Base-by-base conservation (phyloP, 2,888 invertebrate species). In the Synergus japonicus region DNA sequence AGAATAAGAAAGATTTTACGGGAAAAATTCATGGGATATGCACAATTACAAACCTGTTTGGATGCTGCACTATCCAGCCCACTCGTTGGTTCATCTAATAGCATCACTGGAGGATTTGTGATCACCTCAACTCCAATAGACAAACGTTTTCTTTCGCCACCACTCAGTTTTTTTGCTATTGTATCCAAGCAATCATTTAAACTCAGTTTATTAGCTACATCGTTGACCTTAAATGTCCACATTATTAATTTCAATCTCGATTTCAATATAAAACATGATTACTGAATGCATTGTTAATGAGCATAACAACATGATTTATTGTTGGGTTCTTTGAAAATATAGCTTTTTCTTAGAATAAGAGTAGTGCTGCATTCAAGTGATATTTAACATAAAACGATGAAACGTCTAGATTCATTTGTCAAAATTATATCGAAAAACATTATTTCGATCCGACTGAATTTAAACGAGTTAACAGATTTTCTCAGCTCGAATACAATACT, bases 11-110 rank as follows among this genome's bases (percentile, higher is more conserved):
- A 37, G 5, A 37, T 37, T 37, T 37, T 37, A 37, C 0, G 37
- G 37, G 37, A 37, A 37, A 37, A 37, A 37, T 5, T 37, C 37
- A 5, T 37, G 37, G 5, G 37, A 37, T 37, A 37, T 37, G 37
- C 4, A 37, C 37, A 37, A 10, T n/a, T 54, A 69, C 22, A 22
- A 43, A 73, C 73, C 54, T 73, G 73, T 54, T 94, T 94, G n/a
- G 96, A 96, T 0, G 96, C 95, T 0, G 95, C 94, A 63, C 94
- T 94, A 87, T 95, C 95, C 58, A 95, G 92, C 0, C 95, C 95
- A 82, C 95, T 95, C 82, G 93, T 95, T 4, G 95, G 95, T 85
- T 95, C 95, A 87, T 95, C 95, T 83, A 95, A 93, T 84, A 95
- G 93, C 92, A 95, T 93, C 77, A 95, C 92, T 2, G 94, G 93